phyloP scores from a whole-genome alignment of 2,797 vertebrate genomes.

The Tokudaia tokunoshimensis region DNA sequence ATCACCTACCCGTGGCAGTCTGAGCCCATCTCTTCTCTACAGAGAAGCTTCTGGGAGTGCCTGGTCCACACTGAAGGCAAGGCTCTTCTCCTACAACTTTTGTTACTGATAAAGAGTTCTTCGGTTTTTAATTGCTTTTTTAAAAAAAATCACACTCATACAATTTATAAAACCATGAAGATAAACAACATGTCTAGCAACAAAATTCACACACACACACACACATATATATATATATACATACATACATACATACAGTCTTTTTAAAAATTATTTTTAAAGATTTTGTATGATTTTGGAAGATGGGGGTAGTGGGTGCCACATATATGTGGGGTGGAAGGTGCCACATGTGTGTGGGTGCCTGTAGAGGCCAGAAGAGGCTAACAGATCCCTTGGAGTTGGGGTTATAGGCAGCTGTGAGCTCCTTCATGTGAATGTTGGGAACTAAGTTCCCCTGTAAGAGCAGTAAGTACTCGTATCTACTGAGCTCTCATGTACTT shows the following conservation, averaged over 20 bases:
- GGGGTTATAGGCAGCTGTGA: background rate
- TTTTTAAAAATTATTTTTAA: background rate
- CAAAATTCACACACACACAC: background rate
- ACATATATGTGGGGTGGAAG: background rate
- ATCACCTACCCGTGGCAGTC: background rate
- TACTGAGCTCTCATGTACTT: background rate
- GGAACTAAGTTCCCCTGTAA: too few species aligned
- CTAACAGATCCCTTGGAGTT: background rate
- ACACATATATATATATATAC: background rate
- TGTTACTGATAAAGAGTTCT: background rate
- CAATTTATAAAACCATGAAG: slow-evolving; percentile 19
- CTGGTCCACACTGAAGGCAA: background rate
- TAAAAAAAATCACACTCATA: background rate
- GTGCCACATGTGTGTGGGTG: background rate
- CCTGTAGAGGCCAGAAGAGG: background rate
- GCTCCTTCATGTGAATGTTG: background rate
- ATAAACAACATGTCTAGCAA: slow-evolving; percentile 8
- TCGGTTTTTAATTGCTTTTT: background rate
- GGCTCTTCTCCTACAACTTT: background rate
- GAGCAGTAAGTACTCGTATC: background rate
- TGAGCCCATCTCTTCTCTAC: background rate
- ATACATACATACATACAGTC: background rate
- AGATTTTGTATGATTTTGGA: background rate
- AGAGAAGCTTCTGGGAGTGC: background rate
- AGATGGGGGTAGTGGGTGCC: too few species aligned